Evolutionary conservation across 1,140 invertebrate genomes (phyloP), one percentile per base, ranked within the genome.

Genomic region (Aporrectodea caliginosa): DNA sequence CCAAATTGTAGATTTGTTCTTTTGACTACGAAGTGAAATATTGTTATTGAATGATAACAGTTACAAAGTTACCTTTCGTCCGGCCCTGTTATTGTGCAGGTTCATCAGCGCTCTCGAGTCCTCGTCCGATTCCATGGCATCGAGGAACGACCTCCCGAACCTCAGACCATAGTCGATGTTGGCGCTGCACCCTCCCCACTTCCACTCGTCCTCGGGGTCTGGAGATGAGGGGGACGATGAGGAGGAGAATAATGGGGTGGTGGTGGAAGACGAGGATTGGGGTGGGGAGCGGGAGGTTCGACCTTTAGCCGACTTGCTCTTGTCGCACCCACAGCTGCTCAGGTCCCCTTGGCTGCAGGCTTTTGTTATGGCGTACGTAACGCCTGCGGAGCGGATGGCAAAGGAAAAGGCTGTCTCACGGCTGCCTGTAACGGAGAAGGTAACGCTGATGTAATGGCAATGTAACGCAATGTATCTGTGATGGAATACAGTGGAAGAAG

Each of bases 31-130:
- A n/a, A n/a, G n/a, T n/a, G n/a, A n/a, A n/a, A n/a, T n/a, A n/a
- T n/a, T n/a, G n/a, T n/a, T n/a, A n/a, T n/a, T n/a, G n/a, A n/a
- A n/a, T n/a, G n/a, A n/a, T 16, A 30, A n/a, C n/a, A n/a, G n/a
- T n/a, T n/a, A n/a, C n/a, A 27, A 6, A 71, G 58, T 71, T 35
- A 81, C 80, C 80, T 78, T 78, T 1, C 80, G 32, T n/a, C 80
- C 96, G 32, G 94, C 95, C 84, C 93, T 92, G 90, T 98, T 98
- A 88, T 99, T 99, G 88, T 99, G 97, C 35, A 98, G 90, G 89
- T 99, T 98, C 95, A 98, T 98, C 81, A 96, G 89, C 75, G 93
- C 93, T 43, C 95, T 90, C 0, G 75, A 76, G 79, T 87, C 85
- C 32, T 91, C 85, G 95, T 93, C 75, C 94, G 90, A 70, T 85